Evolutionary conservation across 2,113 vertebrate genomes (phyloP), one percentile per base, ranked within the genome.

Genomic region (Crotalus horridus): DNA sequence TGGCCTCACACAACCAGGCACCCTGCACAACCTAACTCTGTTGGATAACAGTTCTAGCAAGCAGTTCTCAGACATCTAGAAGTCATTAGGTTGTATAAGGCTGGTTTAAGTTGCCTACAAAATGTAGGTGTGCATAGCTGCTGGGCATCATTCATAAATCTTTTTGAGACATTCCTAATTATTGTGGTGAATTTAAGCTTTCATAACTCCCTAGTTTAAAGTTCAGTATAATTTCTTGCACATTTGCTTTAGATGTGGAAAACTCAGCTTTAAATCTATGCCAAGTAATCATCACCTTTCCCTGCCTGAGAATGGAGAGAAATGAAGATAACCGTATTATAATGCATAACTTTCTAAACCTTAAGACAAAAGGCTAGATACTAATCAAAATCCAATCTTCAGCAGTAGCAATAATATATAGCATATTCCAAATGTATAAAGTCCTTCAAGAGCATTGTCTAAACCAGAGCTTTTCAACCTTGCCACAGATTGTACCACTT

Each of bases 61-160:
- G 69, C 48, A 51, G 48, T 51, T 39, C 69, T 33, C n/a, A 74
- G n/a, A 39, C 69, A 74, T 39, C 69, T 81, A 81, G 33, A 81
- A 81, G 6, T 39, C 69, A 81, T 81, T 81, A 81, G 69, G 64
- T 33, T 74, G 64, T 74, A 33, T 33, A n/a, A 74, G 4, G n/a
- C 15, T 81, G 69, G 6, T 39, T 81, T 39, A 39, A 95, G 48
- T 85, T 94, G 94, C 94, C 95, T 94, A 88, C 13, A 91, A 96
- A 96, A 96, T 95, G 74, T 95, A 95, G 96, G 94, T 94, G 96
- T 69, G 88, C 54, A 12, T 51, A 56, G 94, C 96, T 93, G 93
- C 4, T 26, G 59, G 93, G 55, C 69, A 46, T 91, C n/a, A 89
- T 95, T 93, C 95, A 93, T 95, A 95, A 92, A n/a, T 51, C 88